These are phyloP conservation scores for Lagodon rhomboides DNA, from an alignment of 2,797 vertebrate genomes.

Conservation along the genomic window DNA sequence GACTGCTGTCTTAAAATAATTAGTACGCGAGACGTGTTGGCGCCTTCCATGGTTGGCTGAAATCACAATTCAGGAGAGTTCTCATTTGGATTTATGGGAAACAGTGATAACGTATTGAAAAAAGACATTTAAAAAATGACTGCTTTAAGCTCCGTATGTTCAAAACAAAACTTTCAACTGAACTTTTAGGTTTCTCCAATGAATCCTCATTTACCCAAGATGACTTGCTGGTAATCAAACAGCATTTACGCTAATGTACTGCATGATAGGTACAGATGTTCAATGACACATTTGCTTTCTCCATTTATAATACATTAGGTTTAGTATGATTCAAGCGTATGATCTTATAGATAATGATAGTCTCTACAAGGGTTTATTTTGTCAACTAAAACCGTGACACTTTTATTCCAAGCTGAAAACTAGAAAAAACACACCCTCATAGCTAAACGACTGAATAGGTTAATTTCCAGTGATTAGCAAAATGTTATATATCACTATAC, in stretches of 20 bases:
- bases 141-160: not conserved
- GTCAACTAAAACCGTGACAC: not conserved
- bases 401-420: too few relatives aligned
- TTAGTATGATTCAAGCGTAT: not conserved
- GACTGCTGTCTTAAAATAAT: constrained; percentile 58
- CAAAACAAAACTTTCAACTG: not conserved
- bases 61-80: constrained; percentile 36
- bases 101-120: not conserved
- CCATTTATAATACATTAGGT: not conserved
- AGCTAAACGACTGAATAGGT: too few relatives aligned
- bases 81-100: constrained; percentile 34
- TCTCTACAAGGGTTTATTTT: not conserved
- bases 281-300: not conserved
- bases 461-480: too few relatives aligned
- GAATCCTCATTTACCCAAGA: constrained; percentile 34
- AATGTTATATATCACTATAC: too few relatives aligned
- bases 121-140: not conserved
- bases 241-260: constrained; percentile 24
- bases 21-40: constrained; percentile 29
- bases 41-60: constrained; percentile 12
- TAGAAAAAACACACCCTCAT: too few relatives aligned
- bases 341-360: too few relatives aligned
- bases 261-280: constrained; percentile 29
- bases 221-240: constrained; percentile 25
- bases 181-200: constrained; percentile 13